Evolutionary conservation across 1,140 invertebrate genomes (phyloP).

Genomic region (Magallana gigas): DNA sequence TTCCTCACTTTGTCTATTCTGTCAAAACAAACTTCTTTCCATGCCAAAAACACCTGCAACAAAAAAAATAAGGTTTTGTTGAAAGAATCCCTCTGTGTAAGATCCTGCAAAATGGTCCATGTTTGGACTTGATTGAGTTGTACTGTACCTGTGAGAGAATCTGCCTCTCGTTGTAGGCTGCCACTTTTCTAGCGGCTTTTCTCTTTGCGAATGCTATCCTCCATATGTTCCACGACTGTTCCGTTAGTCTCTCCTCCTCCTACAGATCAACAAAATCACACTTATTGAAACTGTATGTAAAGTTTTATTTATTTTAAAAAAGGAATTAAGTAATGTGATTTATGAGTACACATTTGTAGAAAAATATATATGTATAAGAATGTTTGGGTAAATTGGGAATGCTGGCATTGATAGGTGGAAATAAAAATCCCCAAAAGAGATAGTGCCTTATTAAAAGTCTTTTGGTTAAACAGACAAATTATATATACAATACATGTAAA

Average conservation of each 20-base stretch:
- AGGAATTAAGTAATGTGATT: too few species aligned
- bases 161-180: conserved; percentile 49
- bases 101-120: too few species aligned
- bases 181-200: conserved; percentile 40
- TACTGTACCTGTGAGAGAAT: conserved; percentile 47
- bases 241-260: conserved; percentile 48
- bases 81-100: too few species aligned
- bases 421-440: not conserved
- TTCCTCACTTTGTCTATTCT: conserved; percentile 32
- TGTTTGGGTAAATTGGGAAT: too few species aligned
- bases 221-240: conserved; percentile 51
- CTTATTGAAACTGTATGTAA: too few species aligned
- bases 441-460: not conserved
- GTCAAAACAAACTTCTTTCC: conserved; percentile 43
- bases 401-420: too few species aligned
- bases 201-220: conserved; percentile 47
- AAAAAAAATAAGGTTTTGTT: not conserved
- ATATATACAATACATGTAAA: not conserved
- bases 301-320: too few species aligned
- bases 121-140: not conserved
- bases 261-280: conserved; percentile 11
- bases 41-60: conserved; percentile 45
- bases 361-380: too few species aligned
- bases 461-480: not conserved
- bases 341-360: too few species aligned